These are phyloP conservation scores for Acleris sparsana DNA, from an alignment of 2,888 invertebrate species.

Conservation along the genomic window DNA sequence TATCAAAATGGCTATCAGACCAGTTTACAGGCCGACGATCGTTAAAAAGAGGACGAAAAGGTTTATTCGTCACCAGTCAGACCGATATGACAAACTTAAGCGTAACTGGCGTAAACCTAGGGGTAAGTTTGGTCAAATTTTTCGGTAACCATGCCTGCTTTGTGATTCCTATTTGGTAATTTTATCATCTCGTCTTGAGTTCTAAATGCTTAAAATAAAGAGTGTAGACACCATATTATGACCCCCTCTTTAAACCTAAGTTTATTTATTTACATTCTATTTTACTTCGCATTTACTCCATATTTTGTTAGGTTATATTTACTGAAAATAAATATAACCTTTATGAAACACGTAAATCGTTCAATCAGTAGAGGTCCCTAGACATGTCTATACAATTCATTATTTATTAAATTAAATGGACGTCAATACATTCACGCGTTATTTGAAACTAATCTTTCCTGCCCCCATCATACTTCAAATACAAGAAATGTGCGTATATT, in stretches of 20 bases:
- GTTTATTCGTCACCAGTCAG: slow-evolving; percentile 99
- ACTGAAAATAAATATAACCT: neutral
- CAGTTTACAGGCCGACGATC: slow-evolving; percentile 94
- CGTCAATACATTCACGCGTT: too few relatives aligned
- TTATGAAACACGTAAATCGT: too few relatives aligned
- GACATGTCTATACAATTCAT: too few relatives aligned
- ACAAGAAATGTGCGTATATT: too few relatives aligned
- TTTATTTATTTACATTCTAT: slow-evolving; percentile 31
- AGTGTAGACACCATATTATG: neutral
- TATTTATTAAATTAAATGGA: too few relatives aligned
- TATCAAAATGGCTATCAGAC: slow-evolving; percentile 93
- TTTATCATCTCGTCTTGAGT: neutral
- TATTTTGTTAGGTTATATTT: slow-evolving; percentile 31
- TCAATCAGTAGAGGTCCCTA: too few relatives aligned
- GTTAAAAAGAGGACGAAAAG: slow-evolving; percentile 99
- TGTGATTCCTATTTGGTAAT: neutral
- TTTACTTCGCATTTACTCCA: slow-evolving; percentile 1
- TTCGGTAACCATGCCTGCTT: slow-evolving; percentile 28
- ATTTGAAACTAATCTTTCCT: too few relatives aligned
- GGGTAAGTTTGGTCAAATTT: slow-evolving; percentile 73
- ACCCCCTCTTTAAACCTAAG: neutral
- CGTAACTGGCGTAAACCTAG: slow-evolving; percentile 99
- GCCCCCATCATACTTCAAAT: too few relatives aligned
- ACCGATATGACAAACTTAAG: slow-evolving; percentile 98
- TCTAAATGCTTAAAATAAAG: neutral